A percentile compares a stretch with the other conserved stretches of the same genome.
Conservation (phyloP, 2,113 vertebrate genomes). For the Proteles cristata region DNA sequence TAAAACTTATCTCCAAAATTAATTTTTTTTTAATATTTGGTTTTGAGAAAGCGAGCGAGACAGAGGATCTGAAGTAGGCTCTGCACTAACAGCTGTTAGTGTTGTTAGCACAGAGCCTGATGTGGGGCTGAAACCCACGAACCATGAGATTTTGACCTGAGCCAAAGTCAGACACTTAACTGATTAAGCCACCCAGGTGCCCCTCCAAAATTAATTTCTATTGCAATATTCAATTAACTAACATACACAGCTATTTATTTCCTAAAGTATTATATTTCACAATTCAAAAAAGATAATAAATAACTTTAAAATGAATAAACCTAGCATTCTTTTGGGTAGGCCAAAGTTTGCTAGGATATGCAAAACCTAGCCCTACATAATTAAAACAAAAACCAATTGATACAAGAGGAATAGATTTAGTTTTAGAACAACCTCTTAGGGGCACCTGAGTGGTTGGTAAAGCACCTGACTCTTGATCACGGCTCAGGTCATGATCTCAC, state of each 20-base stretch:
- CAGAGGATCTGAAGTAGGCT: too few relatives aligned
- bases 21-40: too few relatives aligned
- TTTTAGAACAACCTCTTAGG: neutral
- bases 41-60: too few relatives aligned
- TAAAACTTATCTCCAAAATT: neutral
- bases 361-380: conserved; percentile 3
- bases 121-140: too few relatives aligned
- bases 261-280: neutral
- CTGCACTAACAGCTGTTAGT: too few relatives aligned
- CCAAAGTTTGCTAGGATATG: neutral
- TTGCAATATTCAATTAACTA: neutral
- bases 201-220: conserved; percentile 4
- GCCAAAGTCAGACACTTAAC: too few relatives aligned
- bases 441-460: neutral
- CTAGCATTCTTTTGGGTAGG: neutral
- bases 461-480: neutral
- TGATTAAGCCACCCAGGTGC: too few relatives aligned
- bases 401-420: neutral
- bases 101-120: too few relatives aligned
- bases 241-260: neutral
- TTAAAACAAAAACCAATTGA: neutral
- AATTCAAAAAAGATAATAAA: neutral
- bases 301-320: neutral
- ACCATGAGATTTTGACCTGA: too few relatives aligned
- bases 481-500: too few relatives aligned